These are phyloP conservation scores for Drosophila erecta DNA, from an alignment of 1,140 invertebrate genomes.

Conservation along the genomic window DNA sequence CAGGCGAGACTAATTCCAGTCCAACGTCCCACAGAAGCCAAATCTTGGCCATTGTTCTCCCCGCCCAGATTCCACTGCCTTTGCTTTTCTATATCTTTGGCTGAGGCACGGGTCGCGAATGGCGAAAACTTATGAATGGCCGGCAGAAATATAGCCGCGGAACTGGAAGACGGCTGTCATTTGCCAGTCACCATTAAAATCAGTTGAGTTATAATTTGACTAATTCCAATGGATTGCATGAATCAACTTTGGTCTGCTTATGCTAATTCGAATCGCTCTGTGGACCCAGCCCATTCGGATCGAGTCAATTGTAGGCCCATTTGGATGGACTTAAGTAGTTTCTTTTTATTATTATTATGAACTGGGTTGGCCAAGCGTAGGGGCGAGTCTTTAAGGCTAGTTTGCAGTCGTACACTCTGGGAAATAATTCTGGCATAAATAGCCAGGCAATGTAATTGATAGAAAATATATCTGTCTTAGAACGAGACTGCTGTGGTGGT, in stretches of 20 bases:
- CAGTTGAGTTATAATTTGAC: constrained; percentile 71
- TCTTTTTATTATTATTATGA: constrained; percentile 59
- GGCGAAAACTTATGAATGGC: constrained; percentile 48
- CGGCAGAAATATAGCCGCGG: constrained; percentile 12
- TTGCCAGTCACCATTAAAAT: constrained; percentile 61
- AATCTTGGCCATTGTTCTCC: constrained; percentile 40
- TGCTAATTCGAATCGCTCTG: constrained; percentile 64
- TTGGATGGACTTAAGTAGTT: constrained; percentile 63
- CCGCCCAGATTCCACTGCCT: constrained; percentile 32
- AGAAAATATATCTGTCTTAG: too few species aligned
- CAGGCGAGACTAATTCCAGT: constrained; percentile 38
- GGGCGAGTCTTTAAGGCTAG: constrained; percentile 42
- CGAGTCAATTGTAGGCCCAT: constrained; percentile 56
- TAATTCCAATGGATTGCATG: constrained; percentile 70
- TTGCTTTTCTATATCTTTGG: constrained; percentile 13
- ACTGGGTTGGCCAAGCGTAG: constrained; percentile 51
- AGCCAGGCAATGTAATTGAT: not conserved
- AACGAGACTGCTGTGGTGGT: too few species aligned
- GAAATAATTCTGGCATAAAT: not conserved
- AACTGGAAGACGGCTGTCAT: constrained; percentile 30
- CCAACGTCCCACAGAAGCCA: constrained; percentile 34
- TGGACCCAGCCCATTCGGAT: constrained; percentile 24
- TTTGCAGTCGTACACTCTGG: constrained; percentile 27
- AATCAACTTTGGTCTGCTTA: constrained; percentile 70
- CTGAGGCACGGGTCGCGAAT: constrained; percentile 36